A percentile compares a stretch with the other conserved stretches of the same genome.
Evolutionary conservation across 2,797 vertebrate genomes (phyloP).

Genomic region (Buphagus erythrorhynchus): DNA sequence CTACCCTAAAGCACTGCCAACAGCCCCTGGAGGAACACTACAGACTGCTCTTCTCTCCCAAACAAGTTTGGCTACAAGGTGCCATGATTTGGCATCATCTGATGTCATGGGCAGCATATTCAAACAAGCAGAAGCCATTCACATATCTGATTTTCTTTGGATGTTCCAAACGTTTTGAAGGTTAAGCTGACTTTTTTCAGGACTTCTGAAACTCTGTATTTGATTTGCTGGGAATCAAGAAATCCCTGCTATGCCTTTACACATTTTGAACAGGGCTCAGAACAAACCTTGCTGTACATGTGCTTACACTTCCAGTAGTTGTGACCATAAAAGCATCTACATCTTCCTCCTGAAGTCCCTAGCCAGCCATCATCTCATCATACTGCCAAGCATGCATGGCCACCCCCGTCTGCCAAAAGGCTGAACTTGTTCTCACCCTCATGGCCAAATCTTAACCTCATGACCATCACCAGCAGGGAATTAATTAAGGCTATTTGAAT

Average conservation of each 20-base stretch:
- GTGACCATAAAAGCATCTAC: background rate
- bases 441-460: background rate
- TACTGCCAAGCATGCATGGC: background rate
- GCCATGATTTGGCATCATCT: rapidly evolving
- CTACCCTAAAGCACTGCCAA: background rate
- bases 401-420: background rate
- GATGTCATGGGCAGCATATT: background rate
- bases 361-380: background rate
- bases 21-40: background rate
- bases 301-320: background rate
- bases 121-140: background rate
- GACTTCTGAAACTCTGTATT: background rate
- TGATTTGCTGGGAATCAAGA: background rate
- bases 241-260: background rate
- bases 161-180: background rate
- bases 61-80: background rate
- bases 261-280: background rate
- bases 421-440: background rate
- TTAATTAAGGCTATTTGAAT: background rate
- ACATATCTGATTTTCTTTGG: background rate
- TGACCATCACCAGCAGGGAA: background rate
- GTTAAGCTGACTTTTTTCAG: background rate
- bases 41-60: background rate
- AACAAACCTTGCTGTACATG: background rate
- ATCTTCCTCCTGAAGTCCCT: background rate